Percentiles rank a stretch among this genome's conserved stretches.
phyloP scores from a whole-genome alignment of 2,797 vertebrate species.

The Melanotaenia maccullochi region DNA sequence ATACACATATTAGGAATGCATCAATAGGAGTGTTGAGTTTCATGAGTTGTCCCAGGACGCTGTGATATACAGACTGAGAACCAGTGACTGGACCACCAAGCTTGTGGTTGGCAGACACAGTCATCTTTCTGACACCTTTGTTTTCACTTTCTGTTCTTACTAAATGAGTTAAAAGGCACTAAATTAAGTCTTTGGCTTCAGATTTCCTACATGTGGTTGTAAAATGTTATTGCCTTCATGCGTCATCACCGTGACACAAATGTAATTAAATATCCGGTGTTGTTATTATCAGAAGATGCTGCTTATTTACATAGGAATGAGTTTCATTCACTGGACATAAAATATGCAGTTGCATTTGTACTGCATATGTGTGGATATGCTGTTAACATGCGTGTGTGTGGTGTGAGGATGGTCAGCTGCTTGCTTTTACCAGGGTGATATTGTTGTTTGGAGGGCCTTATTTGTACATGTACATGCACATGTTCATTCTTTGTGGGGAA shows the following conservation, averaged over 20 bases:
- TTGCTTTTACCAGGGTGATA: neutral
- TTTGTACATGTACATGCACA: neutral
- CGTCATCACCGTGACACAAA: neutral
- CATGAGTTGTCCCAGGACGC: neutral
- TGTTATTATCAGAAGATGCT: neutral
- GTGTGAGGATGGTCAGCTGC: neutral
- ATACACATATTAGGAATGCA: neutral
- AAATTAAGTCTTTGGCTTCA: neutral
- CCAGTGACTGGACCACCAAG: neutral
- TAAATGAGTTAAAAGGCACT: neutral
- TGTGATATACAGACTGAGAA: neutral
- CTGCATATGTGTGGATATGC: neutral
- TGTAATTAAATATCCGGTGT: neutral
- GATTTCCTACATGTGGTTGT: neutral
- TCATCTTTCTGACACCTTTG: neutral
- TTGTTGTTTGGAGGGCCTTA: neutral
- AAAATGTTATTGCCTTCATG: neutral
- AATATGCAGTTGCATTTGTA: neutral
- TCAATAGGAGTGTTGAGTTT: neutral
- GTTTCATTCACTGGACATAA: neutral
- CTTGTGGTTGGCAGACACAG: neutral
- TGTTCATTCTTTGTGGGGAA: neutral
- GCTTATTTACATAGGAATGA: neutral
- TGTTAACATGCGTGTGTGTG: neutral
- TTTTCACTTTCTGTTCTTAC: neutral